Conservation (phyloP, 2,113 vertebrate genomes). For the Asarcornis scutulata region DNA sequence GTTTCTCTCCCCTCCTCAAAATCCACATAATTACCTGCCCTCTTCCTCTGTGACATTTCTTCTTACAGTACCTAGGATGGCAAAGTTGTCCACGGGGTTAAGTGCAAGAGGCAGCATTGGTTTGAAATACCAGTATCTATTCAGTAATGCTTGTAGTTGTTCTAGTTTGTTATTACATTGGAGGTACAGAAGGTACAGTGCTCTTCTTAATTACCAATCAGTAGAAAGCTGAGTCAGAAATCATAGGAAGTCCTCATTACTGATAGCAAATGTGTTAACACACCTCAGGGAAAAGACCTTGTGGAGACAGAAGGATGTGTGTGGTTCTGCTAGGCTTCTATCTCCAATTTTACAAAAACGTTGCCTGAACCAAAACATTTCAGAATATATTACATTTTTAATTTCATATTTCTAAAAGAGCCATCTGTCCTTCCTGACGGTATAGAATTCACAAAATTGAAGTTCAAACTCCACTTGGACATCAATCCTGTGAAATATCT, state of each 20-base stretch:
- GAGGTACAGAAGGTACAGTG: not conserved
- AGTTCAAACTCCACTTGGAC: not conserved
- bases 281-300: not conserved
- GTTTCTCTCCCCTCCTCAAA: not conserved
- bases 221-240: not conserved
- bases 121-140: not conserved
- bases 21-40: not conserved
- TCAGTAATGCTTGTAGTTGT: not conserved
- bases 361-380: not conserved
- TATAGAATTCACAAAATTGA: not conserved
- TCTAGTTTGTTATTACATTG: not conserved
- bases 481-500: not conserved
- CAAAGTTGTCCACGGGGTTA: constrained; percentile 57
- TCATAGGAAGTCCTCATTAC: not conserved
- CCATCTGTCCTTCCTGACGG: not conserved
- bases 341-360: not conserved
- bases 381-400: not conserved
- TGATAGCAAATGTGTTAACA: not conserved
- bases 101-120: constrained; percentile 64
- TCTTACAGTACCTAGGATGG: constrained; percentile 21
- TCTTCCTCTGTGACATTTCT: constrained; percentile 25
- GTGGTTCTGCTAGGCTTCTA: not conserved
- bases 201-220: not conserved
- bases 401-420: not conserved
- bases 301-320: not conserved